These are phyloP conservation scores for Drosophila lini DNA, from an alignment of 1,140 invertebrate genomes.

Conservation along the genomic window DNA sequence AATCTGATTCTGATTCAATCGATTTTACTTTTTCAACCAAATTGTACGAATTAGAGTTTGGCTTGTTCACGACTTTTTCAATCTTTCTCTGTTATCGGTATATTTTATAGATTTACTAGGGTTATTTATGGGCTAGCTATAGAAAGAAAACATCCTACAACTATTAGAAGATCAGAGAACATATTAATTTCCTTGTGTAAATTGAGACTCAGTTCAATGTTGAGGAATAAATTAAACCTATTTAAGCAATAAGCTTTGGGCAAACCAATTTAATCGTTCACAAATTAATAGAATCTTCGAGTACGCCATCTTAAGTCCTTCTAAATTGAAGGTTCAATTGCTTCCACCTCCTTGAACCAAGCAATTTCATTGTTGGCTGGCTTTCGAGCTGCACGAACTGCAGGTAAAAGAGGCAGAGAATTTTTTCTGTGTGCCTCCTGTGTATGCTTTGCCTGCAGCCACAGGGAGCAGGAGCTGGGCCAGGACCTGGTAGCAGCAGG, in stretches of 20 bases:
- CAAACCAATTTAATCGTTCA: conserved; percentile 2
- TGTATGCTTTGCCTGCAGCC: conserved; percentile 67
- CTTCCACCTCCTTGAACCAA: conserved; percentile 32
- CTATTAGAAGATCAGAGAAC: no score
- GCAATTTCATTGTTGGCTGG: conserved; percentile 27
- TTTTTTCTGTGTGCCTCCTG: conserved; percentile 67
- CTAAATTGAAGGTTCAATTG: conserved; percentile 24
- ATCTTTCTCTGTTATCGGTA: background rate
- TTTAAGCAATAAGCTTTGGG: background rate
- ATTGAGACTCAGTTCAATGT: background rate
- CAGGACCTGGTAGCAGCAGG: conserved; percentile 30
- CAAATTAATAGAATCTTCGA: conserved; percentile 5
- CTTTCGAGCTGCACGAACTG: conserved; percentile 6
- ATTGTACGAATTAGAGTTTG: conserved; percentile 11
- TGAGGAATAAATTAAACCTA: background rate
- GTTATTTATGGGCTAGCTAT: background rate
- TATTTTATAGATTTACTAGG: background rate
- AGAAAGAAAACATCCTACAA: background rate
- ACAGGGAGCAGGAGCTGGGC: conserved; percentile 1
- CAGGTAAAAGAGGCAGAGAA: conserved; percentile 18
- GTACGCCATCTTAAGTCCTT: background rate
- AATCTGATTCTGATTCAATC: conserved; percentile 10
- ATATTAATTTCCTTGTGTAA: background rate
- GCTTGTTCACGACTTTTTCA: conserved; percentile 10
- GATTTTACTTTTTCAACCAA: conserved; percentile 11